phyloP scores from a whole-genome alignment of 2,113 vertebrate genomes.

The Mormyrus iriodes region DNA sequence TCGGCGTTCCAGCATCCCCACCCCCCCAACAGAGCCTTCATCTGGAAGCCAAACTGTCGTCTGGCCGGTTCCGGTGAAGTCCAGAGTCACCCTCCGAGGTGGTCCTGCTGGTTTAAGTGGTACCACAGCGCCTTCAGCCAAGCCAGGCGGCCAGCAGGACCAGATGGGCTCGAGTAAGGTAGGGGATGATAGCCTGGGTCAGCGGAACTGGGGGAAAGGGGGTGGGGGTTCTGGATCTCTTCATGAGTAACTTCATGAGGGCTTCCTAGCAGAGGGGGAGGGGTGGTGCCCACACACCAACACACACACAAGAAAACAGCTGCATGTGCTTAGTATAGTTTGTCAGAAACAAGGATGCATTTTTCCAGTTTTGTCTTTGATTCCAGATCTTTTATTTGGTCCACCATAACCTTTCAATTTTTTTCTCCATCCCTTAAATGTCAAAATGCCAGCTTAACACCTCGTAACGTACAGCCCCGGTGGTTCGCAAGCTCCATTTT shows the following conservation, averaged over 20 bases:
- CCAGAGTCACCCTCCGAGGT: not conserved
- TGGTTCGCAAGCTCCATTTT: not conserved
- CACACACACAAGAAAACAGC: not conserved
- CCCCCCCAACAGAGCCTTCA: conserved; percentile 1
- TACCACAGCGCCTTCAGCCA: conserved; percentile 5
- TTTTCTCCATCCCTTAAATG: not conserved
- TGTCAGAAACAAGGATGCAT: not conserved
- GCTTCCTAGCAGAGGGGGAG: not conserved
- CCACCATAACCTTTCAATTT: not conserved
- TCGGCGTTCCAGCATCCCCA: not conserved
- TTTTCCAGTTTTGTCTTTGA: not conserved
- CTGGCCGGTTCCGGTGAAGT: not conserved
- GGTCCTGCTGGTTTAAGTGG: conserved; percentile 4
- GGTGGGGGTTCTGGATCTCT: not conserved
- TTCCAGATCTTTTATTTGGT: not conserved
- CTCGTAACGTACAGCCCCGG: not conserved
- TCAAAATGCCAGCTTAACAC: not conserved
- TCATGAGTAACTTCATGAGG: not conserved
- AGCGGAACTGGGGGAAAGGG: not conserved
- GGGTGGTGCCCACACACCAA: not conserved
- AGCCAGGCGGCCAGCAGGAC: not conserved
- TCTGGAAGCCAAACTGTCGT: not conserved
- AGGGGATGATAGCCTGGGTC: not conserved
- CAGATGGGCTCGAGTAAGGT: not conserved
- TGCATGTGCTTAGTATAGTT: not conserved